Base-by-base conservation (phyloP, 2,113 vertebrate species). In the Dasyornis broadbenti region DNA sequence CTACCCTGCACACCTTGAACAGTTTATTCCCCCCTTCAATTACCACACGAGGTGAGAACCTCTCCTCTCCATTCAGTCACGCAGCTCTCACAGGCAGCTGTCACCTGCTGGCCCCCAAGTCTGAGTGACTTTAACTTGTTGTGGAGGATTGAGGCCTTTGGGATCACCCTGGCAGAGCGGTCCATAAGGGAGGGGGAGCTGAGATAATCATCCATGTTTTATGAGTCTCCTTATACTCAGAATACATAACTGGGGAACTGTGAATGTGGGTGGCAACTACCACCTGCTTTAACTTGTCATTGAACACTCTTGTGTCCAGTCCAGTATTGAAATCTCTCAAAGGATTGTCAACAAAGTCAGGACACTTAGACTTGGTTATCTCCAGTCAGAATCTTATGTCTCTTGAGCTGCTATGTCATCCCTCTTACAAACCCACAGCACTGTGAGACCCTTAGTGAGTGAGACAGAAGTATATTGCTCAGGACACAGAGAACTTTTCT, bases 1-100 rank as follows among this genome's bases (percentile, higher is more conserved):
- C 42, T 33, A 8, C 3, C 8, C 14, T 53, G 80, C 53, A 63
- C 37, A 35, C 17, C 24, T 22, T 30, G 13, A 79, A 18, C 3
- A 26, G 40, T 82, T 81, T 44, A 47, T 20, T 44, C 1, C 14
- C 9, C 5, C 18, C 44, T 78, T 66, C 45, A 65, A 0, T 45
- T 37, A 12, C n/a, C 17, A 60, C 4, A 22, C 50, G 6, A 3
- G 15, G 23, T 11, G 76, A 64, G 31, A 60, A 24, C 15, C 15
- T 47, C 42, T 91, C 42, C 22, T 19, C 7, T 45, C 33, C 3
- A 0, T 24, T 70, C 1, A 1, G 5, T 37, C 13, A 27, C 0
- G 0, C 31, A 53, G 7, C 40, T 59, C 49, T 35, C 26, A n/a
- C 30, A 72, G 27, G 13, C 10, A 60, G n/a, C 26, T 90, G 18